phyloP scores from a whole-genome alignment of 2,888 invertebrate genomes.

The Mactromeris polynyma region DNA sequence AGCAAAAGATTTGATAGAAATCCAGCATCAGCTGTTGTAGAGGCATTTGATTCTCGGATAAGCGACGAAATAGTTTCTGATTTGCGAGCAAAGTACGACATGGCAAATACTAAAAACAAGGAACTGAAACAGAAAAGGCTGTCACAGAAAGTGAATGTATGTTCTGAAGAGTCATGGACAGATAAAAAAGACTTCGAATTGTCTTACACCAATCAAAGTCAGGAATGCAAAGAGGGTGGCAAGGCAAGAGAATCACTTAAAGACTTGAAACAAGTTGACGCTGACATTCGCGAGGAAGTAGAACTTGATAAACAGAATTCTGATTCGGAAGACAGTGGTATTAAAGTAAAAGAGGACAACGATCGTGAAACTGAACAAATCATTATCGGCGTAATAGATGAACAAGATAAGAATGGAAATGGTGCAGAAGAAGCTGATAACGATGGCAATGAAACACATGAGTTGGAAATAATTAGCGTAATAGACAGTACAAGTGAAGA shows the following conservation, averaged over 20 bases:
- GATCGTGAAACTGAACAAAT: constrained; percentile 2
- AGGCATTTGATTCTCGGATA: background rate
- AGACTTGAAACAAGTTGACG: background rate
- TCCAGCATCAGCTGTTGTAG: constrained; percentile 35
- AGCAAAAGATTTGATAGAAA: background rate
- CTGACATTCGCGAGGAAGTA: background rate
- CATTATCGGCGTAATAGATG: background rate
- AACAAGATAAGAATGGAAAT: background rate
- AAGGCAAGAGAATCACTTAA: background rate
- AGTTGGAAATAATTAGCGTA: background rate
- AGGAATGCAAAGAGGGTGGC: background rate
- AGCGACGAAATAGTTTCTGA: constrained; percentile 14
- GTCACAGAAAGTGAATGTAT: background rate
- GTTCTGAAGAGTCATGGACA: constrained; percentile 30
- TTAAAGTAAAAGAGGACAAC: constrained; percentile 38
- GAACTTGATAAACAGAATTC: constrained; percentile 15
- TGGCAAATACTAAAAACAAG: constrained; percentile 7
- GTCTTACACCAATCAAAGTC: constrained; percentile 29
- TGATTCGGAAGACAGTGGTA: constrained; percentile 62
- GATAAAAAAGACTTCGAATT: constrained; percentile 44
- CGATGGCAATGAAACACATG: background rate
- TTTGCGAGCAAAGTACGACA: background rate
- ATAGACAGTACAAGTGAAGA: background rate
- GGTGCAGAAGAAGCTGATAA: background rate
- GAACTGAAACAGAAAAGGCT: constrained; percentile 14